Conservation (phyloP, 2,113 vertebrate species). For the Channa argus region DNA sequence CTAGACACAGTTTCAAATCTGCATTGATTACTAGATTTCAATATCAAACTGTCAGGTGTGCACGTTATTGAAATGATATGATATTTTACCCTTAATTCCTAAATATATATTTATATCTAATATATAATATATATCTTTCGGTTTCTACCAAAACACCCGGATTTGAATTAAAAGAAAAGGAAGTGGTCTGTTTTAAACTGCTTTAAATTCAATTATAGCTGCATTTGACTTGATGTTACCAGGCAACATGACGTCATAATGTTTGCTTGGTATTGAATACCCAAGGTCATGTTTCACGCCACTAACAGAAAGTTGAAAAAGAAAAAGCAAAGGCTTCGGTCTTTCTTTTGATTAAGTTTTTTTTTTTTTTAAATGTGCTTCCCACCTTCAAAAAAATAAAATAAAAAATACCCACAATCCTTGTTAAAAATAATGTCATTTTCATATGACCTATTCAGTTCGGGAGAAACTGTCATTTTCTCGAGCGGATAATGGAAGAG, state of each 20-base stretch:
- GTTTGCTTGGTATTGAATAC: not conserved
- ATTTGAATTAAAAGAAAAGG: not conserved
- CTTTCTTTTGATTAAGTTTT: no score
- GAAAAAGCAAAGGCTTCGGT: not conserved
- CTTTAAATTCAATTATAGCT: not conserved
- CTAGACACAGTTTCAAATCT: not conserved
- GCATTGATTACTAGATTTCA: not conserved
- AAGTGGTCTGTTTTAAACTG: not conserved
- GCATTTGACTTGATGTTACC: not conserved
- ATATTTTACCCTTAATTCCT: no score
- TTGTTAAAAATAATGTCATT: conserved; percentile 8
- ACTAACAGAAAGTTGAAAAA: not conserved
- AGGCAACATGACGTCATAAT: not conserved
- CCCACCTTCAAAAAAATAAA: not conserved
- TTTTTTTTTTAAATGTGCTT: not conserved
- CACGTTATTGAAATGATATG: no score
- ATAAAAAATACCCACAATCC: not conserved
- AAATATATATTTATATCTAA: not conserved
- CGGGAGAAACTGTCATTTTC: conserved; percentile 41
- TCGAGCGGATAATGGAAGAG: conserved; percentile 51
- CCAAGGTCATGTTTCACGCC: conserved; percentile 1
- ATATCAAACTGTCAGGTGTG: no score
- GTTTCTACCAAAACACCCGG: not conserved
- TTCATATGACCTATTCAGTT: conserved; percentile 26
- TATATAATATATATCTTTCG: no score